Conservation (phyloP, 2,888 invertebrate species). For the Exephanes ischioxanthus region DNA sequence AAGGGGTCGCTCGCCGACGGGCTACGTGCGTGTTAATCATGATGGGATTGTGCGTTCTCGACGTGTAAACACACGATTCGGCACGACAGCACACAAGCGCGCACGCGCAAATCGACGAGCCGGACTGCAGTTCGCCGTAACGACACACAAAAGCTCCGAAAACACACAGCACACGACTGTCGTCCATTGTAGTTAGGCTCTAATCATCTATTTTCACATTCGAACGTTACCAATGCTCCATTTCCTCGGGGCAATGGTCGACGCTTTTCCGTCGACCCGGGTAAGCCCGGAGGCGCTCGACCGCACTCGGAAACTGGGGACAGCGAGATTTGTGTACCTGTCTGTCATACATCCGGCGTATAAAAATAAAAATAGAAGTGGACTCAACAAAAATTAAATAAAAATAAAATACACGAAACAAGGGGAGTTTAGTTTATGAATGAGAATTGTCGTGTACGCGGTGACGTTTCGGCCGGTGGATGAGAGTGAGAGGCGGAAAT, state of each 20-base stretch:
- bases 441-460: constrained; percentile 73
- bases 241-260: constrained; percentile 64
- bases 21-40: constrained; percentile 70
- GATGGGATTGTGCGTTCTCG: constrained; percentile 68
- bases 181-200: constrained; percentile 74
- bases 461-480: constrained; percentile 33
- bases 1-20: constrained; percentile 6
- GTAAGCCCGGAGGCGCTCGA: constrained; percentile 35
- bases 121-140: constrained; percentile 9
- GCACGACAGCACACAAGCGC: constrained; percentile 30
- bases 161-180: constrained; percentile 48
- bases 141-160: constrained; percentile 37
- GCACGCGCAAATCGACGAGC: constrained; percentile 49
- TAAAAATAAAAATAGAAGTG: constrained; percentile 11
- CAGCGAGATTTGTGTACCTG: constrained; percentile 33
- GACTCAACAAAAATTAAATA: constrained; percentile 1
- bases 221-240: constrained; percentile 63
- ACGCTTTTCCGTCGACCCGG: background rate
- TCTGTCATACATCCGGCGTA: constrained; percentile 43
- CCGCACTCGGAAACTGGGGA: constrained; percentile 25
- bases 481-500: constrained; percentile 6
- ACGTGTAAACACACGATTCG: constrained; percentile 66
- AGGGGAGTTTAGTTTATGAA: constrained; percentile 75
- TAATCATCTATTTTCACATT: constrained; percentile 75
- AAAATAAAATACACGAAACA: constrained; percentile 47